Conservation (phyloP, 64 coral and sea anemone genomes). For the Pocillopora verrucosa region DNA sequence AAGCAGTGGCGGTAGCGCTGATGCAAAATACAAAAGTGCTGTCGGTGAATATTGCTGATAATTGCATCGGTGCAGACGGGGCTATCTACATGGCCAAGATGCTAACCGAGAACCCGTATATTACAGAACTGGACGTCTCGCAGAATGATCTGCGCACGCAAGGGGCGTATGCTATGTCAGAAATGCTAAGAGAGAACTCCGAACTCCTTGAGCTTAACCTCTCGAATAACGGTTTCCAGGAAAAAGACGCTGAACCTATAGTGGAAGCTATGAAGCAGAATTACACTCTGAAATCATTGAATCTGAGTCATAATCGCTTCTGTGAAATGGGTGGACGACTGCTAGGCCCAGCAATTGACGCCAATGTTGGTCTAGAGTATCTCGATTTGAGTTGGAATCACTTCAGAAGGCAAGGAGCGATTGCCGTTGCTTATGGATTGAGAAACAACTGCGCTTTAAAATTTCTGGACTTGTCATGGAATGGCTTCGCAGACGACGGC, state of each 20-base stretch:
- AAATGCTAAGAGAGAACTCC: conserved; percentile 82
- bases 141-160: conserved; percentile 84
- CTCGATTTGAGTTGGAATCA: conserved; percentile 94
- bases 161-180: conserved; percentile 90
- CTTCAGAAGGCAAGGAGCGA: conserved; percentile 77
- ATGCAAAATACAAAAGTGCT: conserved; percentile 75
- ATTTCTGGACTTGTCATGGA: conserved; percentile 85
- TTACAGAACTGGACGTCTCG: conserved; percentile 89
- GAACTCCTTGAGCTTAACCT: conserved; percentile 90
- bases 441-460: conserved; percentile 78
- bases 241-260: conserved; percentile 88
- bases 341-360: conserved; percentile 84
- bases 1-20: conserved; percentile 79
- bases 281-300: conserved; percentile 85
- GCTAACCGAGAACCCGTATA: conserved; percentile 89
- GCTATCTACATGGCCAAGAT: conserved; percentile 93
- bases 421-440: conserved; percentile 64
- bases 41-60: conserved; percentile 73
- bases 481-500: conserved; percentile 93
- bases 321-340: conserved; percentile 76
- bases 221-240: conserved; percentile 70
- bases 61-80: conserved; percentile 77
- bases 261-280: conserved; percentile 94
- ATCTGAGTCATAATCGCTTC: conserved; percentile 85
- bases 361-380: conserved; percentile 85